phyloP scores from a whole-genome alignment of 2,888 invertebrate genomes.

The Andrena dorsata region DNA sequence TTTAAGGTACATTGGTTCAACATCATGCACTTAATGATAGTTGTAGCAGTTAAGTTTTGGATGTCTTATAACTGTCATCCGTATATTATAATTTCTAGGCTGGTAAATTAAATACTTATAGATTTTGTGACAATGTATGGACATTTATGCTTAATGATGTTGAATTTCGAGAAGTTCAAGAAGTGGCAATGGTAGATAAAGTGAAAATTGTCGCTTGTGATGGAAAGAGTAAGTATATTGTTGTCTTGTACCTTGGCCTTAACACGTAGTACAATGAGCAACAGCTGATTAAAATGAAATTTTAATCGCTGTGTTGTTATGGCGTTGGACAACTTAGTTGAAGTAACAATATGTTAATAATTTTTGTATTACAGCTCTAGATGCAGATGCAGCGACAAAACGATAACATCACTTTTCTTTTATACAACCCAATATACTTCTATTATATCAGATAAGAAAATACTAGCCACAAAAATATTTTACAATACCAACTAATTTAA shows the following conservation, averaged over 20 bases:
- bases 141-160: conserved; percentile 99
- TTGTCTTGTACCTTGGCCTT: neutral
- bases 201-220: conserved; percentile 99
- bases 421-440: conserved; percentile 26
- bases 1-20: conserved; percentile 90
- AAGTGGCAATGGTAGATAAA: conserved; percentile 96
- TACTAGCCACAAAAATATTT: conserved; percentile 43
- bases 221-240: conserved; percentile 92
- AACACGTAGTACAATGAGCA: neutral
- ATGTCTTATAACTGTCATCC: conserved; percentile 13
- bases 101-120: conserved; percentile 93
- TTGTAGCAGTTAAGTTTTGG: conserved; percentile 1
- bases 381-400: conserved; percentile 79
- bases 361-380: conserved; percentile 75
- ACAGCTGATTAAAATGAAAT: neutral
- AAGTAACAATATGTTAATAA: conserved; percentile 15
- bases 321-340: conserved; percentile 75
- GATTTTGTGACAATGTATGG: conserved; percentile 99
- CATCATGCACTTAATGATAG: neutral
- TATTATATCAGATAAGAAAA: conserved; percentile 50
- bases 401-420: conserved; percentile 76
- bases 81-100: conserved; percentile 84
- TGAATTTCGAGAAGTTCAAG: conserved; percentile 97
- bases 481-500: conserved; percentile 44
- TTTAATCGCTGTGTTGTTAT: conserved; percentile 30